These are phyloP conservation scores for Diadema setosum DNA, from an alignment of 35 echinoderm and acorn worm genomes.

Conservation along the genomic window DNA sequence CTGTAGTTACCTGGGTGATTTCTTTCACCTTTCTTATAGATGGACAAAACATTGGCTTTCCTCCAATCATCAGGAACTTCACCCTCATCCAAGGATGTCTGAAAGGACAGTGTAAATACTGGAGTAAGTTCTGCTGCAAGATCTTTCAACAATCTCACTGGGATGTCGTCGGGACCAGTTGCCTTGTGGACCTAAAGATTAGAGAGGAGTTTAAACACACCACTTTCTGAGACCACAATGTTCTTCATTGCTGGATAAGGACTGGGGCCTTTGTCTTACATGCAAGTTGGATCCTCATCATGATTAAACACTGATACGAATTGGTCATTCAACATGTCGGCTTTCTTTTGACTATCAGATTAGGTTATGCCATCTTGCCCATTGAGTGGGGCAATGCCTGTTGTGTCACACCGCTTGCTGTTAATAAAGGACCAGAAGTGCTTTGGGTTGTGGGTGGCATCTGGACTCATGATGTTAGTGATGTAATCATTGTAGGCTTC, in stretches of 20 bases:
- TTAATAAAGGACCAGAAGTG: conserved; percentile 18
- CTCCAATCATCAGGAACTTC: background rate
- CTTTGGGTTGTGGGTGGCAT: background rate
- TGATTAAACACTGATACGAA: no score
- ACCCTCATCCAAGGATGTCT: background rate
- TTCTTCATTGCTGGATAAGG: background rate
- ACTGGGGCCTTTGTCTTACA: background rate
- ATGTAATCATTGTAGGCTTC: no score
- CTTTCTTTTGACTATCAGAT: no score
- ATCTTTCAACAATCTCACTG: no score
- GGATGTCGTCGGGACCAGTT: background rate
- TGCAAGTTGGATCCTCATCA: background rate
- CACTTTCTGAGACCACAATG: background rate
- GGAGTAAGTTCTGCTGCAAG: no score
- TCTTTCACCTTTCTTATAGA: conserved; percentile 41
- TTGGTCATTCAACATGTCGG: no score
- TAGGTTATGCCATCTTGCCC: background rate
- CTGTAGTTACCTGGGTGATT: conserved; percentile 7
- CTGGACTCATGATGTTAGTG: no score
- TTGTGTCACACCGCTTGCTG: background rate
- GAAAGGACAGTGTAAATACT: background rate
- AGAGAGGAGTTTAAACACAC: background rate
- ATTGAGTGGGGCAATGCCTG: background rate
- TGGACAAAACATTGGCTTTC: conserved; percentile 27
- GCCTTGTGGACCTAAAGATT: background rate